Base-by-base conservation (phyloP, 1,140 invertebrate species). In the Campoletis sonorensis region DNA sequence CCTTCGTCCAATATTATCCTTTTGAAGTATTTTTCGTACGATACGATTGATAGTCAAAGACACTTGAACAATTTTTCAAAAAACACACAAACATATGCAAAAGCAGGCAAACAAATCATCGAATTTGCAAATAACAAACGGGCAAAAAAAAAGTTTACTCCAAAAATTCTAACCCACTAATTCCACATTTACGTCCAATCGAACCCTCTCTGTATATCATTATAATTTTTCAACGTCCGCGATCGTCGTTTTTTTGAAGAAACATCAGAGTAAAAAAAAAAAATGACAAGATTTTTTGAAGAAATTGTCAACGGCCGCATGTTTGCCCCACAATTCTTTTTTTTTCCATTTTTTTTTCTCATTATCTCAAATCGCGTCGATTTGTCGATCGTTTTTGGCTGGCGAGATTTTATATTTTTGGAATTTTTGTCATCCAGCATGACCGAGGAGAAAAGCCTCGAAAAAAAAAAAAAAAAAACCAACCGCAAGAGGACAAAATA, bases 351-450 rank as follows among this genome's bases (percentile, higher is more conserved):
- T 37, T 37, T 37, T 37, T 37, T 4, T 37, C 37, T 10, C n/a
- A n/a, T n/a, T n/a, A n/a, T 37, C 51, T 15, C 4, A 21, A 54
- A 16, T 27, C 45, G 85, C 84, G 85, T 84, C 85, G 85, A 88
- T 87, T 88, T 83, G 85, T 83, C 81, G 49, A 75, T 79, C 49
- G 86, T 86, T 91, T 91, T 92, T 92, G 90, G 90, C 90, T 92
- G 91, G 91, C 88, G 86, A 89, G 83, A 91, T 92, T 92, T 92
- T 92, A 92, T 92, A 92, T 92, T 92, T 92, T 92, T 92, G 91
- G 91, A 90, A 90, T 90, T 90, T 91, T 91, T 91, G 87, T 37
- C 85, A 77, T 80, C 83, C 70, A 84, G 37, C 78, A 72, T 30
- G 68, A 77, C 71, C 77, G 81, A 51, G 77, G 81, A 79, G 70